Conservation (phyloP, 1,140 invertebrate genomes). For the Drosophila cardini region DNA sequence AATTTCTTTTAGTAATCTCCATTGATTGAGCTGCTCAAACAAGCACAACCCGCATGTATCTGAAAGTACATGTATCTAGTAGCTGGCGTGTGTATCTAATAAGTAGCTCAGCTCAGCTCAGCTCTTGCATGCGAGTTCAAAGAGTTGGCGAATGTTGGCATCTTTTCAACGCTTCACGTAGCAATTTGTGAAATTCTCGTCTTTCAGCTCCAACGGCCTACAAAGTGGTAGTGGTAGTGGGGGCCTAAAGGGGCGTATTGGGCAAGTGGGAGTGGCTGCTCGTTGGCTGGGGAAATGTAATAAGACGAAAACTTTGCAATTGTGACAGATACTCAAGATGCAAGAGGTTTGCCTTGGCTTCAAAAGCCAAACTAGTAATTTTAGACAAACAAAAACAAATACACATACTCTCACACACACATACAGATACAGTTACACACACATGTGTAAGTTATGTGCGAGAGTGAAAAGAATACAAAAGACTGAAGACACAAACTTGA, state of each 20-base stretch:
- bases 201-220: constrained; percentile 31
- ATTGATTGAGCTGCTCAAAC: constrained; percentile 30
- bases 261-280: constrained; percentile 22
- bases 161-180: constrained; percentile 80
- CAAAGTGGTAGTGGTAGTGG: constrained; percentile 23
- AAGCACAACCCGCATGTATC: constrained; percentile 22
- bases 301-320: constrained; percentile 58
- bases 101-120: constrained; percentile 7
- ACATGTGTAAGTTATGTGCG: constrained; percentile 7
- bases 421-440: constrained; percentile 49
- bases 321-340: constrained; percentile 60
- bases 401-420: constrained; percentile 35
- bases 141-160: constrained; percentile 52
- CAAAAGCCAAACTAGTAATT: constrained; percentile 41
- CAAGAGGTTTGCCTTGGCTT: constrained; percentile 35
- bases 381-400: constrained; percentile 24
- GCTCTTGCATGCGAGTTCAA: constrained; percentile 2
- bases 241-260: neutral
- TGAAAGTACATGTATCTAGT: neutral
- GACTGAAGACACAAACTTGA: constrained; percentile 71
- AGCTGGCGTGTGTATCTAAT: neutral
- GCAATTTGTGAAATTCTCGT: constrained; percentile 81
- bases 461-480: constrained; percentile 77
- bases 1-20: constrained; percentile 23
- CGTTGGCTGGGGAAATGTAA: neutral